phyloP scores from a whole-genome alignment of 2,797 vertebrate genomes.

The Chelon labrosus region DNA sequence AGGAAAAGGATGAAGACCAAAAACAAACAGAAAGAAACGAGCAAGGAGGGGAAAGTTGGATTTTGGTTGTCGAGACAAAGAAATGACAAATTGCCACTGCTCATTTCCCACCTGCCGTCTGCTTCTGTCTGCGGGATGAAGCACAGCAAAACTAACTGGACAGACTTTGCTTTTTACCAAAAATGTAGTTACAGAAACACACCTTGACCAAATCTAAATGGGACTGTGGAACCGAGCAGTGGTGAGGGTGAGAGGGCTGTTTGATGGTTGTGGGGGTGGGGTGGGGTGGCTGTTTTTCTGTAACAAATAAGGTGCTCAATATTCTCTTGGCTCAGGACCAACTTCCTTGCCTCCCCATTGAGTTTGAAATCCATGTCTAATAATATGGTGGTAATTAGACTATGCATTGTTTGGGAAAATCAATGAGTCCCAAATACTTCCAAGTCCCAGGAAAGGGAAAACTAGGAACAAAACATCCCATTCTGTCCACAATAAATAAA shows the following conservation, averaged over 20 bases:
- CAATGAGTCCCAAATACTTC: conserved; percentile 45
- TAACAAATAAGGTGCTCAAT: conserved; percentile 61
- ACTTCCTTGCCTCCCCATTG: conserved; percentile 44
- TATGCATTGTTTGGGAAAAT: conserved; percentile 57
- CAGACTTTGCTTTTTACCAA: background rate
- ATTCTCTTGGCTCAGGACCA: conserved; percentile 62
- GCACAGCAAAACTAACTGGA: conserved; percentile 1
- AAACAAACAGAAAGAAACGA: conserved; percentile 13
- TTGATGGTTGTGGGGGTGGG: background rate
- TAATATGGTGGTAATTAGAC: conserved; percentile 63
- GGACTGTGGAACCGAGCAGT: conserved; percentile 2
- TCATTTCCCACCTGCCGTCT: conserved; percentile 25
- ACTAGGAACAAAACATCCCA: conserved; percentile 20
- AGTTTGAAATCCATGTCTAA: conserved; percentile 62
- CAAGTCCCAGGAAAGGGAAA: conserved; percentile 42
- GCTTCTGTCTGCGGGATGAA: conserved; percentile 8
- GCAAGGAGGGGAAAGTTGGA: conserved; percentile 39
- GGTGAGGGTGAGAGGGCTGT: background rate
- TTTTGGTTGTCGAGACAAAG: conserved; percentile 62
- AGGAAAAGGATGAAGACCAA: background rate
- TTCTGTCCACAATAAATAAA: conserved; percentile 9
- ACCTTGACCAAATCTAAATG: conserved; percentile 13
- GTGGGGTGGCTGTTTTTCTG: conserved; percentile 17
- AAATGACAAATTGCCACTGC: conserved; percentile 48
- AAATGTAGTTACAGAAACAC: conserved; percentile 15